phyloP scores from a whole-genome alignment of 2,888 invertebrate genomes.

The Cheilosia urbana region DNA sequence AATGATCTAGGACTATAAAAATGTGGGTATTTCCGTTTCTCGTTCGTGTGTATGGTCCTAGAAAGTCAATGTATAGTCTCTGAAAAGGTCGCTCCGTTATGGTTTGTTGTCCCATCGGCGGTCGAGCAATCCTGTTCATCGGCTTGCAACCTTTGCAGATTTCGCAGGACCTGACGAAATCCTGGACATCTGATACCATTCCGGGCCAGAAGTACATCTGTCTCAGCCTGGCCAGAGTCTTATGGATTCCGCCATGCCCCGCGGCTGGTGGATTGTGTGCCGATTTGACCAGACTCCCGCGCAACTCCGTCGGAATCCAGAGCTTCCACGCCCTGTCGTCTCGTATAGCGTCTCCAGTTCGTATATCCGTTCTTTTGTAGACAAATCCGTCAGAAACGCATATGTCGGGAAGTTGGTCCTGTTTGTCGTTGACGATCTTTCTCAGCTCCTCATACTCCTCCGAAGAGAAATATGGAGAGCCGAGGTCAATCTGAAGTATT shows the following conservation, averaged over 20 bases:
- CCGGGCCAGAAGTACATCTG: too few species aligned
- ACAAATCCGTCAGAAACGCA: background rate
- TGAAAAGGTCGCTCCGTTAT: slow-evolving; percentile 42
- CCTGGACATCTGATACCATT: background rate
- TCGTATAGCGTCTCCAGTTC: background rate
- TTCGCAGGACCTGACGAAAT: background rate
- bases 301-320: background rate
- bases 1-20: slow-evolving; percentile 43
- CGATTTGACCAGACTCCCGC: background rate
- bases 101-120: slow-evolving; percentile 29
- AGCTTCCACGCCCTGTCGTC: slow-evolving; percentile 2
- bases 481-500: too few species aligned
- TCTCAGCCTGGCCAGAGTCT: too few species aligned
- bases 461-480: background rate
- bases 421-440: background rate
- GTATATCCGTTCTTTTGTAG: background rate
- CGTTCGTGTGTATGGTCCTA: slow-evolving; percentile 58
- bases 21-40: too few species aligned
- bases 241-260: background rate
- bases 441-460: background rate
- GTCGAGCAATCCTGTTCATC: background rate
- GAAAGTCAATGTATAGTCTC: slow-evolving; percentile 43
- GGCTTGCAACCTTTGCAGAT: background rate
- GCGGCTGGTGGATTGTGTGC: background rate
- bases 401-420: background rate